These are phyloP conservation scores for Acromyrmex echinatior DNA, from an alignment of 1,140 invertebrate species.

Conservation along the genomic window DNA sequence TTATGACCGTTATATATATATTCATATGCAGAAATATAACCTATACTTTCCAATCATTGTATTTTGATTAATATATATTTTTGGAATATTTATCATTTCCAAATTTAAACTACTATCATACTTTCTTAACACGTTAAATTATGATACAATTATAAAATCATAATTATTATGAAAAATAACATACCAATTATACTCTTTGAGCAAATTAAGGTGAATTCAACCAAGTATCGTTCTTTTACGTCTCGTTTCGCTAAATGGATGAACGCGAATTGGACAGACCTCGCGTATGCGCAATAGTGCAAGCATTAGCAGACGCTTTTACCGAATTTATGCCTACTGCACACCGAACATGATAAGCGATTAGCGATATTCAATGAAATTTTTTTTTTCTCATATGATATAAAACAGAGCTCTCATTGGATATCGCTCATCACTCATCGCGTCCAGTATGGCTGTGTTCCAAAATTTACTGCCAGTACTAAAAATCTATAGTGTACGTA, in stretches of 20 bases:
- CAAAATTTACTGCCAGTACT: too few species aligned
- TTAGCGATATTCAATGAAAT: background rate
- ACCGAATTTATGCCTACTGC: too few species aligned
- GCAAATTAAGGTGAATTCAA: too few species aligned
- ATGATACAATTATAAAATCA: background rate
- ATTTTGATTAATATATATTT: background rate
- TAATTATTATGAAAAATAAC: background rate
- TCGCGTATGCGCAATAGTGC: background rate
- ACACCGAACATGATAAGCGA: too few species aligned
- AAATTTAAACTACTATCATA: background rate
- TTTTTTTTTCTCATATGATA: too few species aligned
- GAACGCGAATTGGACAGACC: background rate
- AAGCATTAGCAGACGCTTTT: background rate
- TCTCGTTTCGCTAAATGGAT: background rate
- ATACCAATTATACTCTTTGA: background rate
- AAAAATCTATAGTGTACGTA: too few species aligned
- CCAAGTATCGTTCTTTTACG: too few species aligned
- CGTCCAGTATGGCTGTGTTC: too few species aligned
- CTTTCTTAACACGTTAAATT: background rate
- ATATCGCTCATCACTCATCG: too few species aligned
- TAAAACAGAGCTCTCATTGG: too few species aligned
- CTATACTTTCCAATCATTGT: background rate
- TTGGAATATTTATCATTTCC: background rate
- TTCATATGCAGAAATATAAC: constrained; percentile 4
- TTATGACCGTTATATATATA: background rate